Evolutionary conservation across 2,888 invertebrate species (phyloP), one percentile per base, ranked within the genome.

Genomic region (Abrostola triplasia): DNA sequence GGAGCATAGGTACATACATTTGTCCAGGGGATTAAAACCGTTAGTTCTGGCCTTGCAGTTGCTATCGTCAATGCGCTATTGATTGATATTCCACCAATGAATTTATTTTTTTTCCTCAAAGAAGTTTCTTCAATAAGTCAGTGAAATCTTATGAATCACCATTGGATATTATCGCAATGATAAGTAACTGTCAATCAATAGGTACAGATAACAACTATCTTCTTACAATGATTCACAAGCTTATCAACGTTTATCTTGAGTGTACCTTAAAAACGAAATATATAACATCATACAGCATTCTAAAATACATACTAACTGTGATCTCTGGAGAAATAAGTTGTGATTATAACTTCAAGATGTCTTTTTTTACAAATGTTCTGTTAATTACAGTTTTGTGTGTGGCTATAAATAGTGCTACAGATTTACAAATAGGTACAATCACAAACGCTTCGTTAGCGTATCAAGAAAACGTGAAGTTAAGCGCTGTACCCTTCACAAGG

Each of bases 381-480:
- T 12, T 79, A 6, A 35, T 72, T 36, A 52, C 48, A 56, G 44
- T 67, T 6, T 24, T 54, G 42, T 82, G 58, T 67, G 75, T 54
- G 54, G 37, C 54, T 66, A 5, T 71, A 73, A n/a, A 59, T 77
- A 51, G 73, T 64, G 69, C 64, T 70, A 77, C 82, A 0, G 87
- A 90, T 58, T 67, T 94, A 9, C 82, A 86, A 64, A 67, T 92
- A 0, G 94, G 94, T 0, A 82, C 80, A 0, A 83, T 73, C 55
- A 64, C 84, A 0, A 91, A 90, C 24, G 81, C 72, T 5, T 64
- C 70, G 42, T 51, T 93, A 49, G 88, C 80, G 0, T 86, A 88
- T 44, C 73, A 84, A 7, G 92, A 93, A 50, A 78, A 78, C 24
- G 90, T 94, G 6, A 87, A 88, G n/a, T 61, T 92, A 7, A 79